A percentile compares a stretch with the other conserved stretches of the same genome.
These are phyloP conservation scores for Muscicapa adusta DNA, from an alignment of 2,113 vertebrate genomes.

Conservation along the genomic window DNA sequence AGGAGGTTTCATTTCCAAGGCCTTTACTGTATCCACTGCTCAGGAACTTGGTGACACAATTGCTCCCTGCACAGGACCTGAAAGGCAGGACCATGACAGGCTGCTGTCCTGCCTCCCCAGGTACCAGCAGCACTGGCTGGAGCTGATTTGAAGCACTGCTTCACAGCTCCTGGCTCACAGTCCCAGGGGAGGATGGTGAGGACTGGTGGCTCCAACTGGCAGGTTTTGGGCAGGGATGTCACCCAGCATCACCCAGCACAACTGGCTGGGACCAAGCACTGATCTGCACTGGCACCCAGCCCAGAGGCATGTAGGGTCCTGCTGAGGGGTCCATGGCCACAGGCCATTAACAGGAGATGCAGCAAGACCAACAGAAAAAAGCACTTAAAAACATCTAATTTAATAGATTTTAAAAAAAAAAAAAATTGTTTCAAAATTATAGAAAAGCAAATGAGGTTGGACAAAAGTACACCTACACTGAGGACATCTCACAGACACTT, in stretches of 20 bases:
- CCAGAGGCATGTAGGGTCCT: accelerated
- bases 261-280: background rate
- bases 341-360: background rate
- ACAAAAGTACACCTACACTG: background rate
- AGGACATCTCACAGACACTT: background rate
- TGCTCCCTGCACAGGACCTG: background rate
- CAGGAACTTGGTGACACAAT: background rate
- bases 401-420: background rate
- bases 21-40: background rate
- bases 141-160: background rate
- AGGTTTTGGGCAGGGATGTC: background rate
- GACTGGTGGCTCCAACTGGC: background rate
- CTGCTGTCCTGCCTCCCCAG: background rate
- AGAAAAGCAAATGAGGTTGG: background rate
- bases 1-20: background rate
- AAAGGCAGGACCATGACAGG: background rate
- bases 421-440: background rate
- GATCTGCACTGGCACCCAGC: background rate
- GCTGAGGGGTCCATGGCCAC: background rate
- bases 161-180: background rate
- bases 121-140: background rate
- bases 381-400: background rate
- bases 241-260: background rate
- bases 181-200: background rate
- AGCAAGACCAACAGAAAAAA: background rate